Base-by-base conservation (phyloP, 64 coral and sea anemone species). In the Dendronephthya gigantea region DNA sequence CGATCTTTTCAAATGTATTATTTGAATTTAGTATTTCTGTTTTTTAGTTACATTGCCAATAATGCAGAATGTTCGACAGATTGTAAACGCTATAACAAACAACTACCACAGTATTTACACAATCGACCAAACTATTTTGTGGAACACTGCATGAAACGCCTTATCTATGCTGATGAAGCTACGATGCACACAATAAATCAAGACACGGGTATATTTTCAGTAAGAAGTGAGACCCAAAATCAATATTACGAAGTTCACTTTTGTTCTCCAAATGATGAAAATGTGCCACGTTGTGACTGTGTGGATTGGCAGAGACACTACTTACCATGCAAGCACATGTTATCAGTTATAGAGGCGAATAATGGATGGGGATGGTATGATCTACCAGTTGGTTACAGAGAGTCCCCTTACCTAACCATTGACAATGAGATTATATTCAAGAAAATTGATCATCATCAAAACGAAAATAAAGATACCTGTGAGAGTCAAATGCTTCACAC, bases 241-340 rank as follows among this genome's bases (percentile, higher is more conserved):
- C 9, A 79, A 4, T 14, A 79, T 1, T 79, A 79, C 22, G 36
- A 79, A 39, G 72, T 79, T 29, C 15, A 30, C 32, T 19, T 79
- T 39, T 14, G 0, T 29, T 36, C 31, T 0, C 30, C 72, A 4
- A 0, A 3, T 79, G 72, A 79, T 19, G 13, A 33, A 4, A 36
- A 33, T 79, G 29, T 34, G 15, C 72, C 72, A 29, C 34, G 72
- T 39, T 79, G 72, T 79, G 72, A 79, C 34, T 79, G 72, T 33
- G 17, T 19, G 32, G 72, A 79, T 19, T 79, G 72, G 72, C 72
- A 79, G 17, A 1, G 36, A 9, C 34, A 34, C 72, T 79, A 79
- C 22, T 35, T 79, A 19, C 72, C 72, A 79, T 79, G 72, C 32
- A 79, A 79, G 72, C 72, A 79, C 36, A 79, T 79, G 22, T 19